These are phyloP conservation scores for Neofelis nebulosa DNA, from an alignment of 2,113 vertebrate species.

Conservation along the genomic window DNA sequence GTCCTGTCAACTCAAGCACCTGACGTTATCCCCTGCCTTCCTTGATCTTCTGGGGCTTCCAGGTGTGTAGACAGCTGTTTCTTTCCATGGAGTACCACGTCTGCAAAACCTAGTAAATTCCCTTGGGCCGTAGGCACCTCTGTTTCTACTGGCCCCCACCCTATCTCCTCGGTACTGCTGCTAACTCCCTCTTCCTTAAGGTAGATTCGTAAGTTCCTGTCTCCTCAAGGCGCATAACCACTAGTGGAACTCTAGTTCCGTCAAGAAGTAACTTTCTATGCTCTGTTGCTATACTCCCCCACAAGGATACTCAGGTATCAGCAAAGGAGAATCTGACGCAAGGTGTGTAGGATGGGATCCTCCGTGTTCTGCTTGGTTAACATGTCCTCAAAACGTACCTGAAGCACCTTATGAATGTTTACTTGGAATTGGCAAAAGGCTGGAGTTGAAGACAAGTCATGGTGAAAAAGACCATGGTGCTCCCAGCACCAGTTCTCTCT, in stretches of 20 bases:
- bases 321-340: neutral
- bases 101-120: neutral
- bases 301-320: neutral
- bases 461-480: neutral
- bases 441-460: neutral
- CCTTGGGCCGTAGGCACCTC: rapidly evolving
- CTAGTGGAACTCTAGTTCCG: neutral
- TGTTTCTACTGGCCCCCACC: neutral
- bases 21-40: neutral
- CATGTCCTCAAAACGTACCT: neutral
- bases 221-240: neutral
- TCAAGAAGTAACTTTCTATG: neutral
- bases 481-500: neutral
- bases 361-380: neutral
- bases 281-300: neutral
- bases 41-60: neutral
- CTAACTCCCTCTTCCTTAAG: neutral
- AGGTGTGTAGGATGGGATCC: neutral
- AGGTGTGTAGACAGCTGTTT: too few species aligned
- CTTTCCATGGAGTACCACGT: too few species aligned
- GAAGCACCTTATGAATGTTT: neutral
- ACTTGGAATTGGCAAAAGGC: neutral
- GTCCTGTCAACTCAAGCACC: neutral
- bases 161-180: neutral
- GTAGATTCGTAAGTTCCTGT: neutral